phyloP scores from a whole-genome alignment of 2,888 invertebrate species.

The Lysandra bellargus region DNA sequence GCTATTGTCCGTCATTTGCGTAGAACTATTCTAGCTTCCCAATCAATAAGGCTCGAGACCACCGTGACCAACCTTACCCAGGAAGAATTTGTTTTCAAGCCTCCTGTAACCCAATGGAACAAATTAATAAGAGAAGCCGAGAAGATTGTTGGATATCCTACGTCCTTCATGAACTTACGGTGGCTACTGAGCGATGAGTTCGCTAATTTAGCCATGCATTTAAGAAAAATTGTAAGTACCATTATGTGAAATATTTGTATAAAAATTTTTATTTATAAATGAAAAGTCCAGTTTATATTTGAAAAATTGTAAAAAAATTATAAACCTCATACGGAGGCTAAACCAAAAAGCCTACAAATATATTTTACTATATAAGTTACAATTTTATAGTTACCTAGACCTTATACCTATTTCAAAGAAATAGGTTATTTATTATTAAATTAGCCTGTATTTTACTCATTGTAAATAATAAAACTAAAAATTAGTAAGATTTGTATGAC shows the following conservation, averaged over 20 bases:
- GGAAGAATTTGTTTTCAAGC: conserved; percentile 69
- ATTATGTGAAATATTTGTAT: conserved; percentile 10
- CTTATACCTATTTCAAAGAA: background rate
- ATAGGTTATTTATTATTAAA: background rate
- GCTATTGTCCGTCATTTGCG: conserved; percentile 67
- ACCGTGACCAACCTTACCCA: conserved; percentile 69
- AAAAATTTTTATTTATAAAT: background rate
- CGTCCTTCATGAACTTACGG: conserved; percentile 81
- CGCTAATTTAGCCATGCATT: conserved; percentile 80
- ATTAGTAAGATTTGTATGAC: background rate
- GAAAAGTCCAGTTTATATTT: background rate
- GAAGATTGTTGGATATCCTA: conserved; percentile 79
- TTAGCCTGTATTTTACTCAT: background rate
- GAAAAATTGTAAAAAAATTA: background rate
- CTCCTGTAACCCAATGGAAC: conserved; percentile 69
- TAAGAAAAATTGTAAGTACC: conserved; percentile 74
- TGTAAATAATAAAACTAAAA: background rate
- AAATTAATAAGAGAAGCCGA: conserved; percentile 76
- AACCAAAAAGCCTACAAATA: too few species aligned
- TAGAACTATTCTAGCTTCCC: conserved; percentile 57
- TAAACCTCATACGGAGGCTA: background rate
- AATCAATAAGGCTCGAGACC: conserved; percentile 64
- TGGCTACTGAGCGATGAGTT: conserved; percentile 83
- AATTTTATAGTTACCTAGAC: too few species aligned
- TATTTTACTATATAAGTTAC: too few species aligned